Evolutionary conservation across 1,140 invertebrate species (phyloP), one percentile per base, ranked within the genome.

Genomic region (Harlomillsia oculata): DNA sequence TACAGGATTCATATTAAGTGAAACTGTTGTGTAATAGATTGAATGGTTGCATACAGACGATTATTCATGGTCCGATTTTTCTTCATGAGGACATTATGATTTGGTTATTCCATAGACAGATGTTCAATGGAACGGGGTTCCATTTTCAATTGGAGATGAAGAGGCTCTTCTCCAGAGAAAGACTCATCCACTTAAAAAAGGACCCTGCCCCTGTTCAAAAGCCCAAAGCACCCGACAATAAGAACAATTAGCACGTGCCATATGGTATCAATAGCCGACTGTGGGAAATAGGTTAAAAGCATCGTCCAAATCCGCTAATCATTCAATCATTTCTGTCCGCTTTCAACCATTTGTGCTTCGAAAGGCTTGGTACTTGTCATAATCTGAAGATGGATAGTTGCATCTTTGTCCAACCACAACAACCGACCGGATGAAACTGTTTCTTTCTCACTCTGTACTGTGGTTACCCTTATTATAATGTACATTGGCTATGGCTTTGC

Each of bases 201-300:
- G 30, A 48, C 45, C 45, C 26, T 26, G 23, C 30, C 21, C 48
- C 28, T 25, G 39, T 50, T 36, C 48, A 50, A 50, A 50, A 50
- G 39, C 46, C 16, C 44, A 48, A 30, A 14, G 14, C 14, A 6
- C 29, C 29, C 28, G 40, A 63, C 61, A 63, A 63, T 63, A 25
- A 32, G 46, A 43, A 63, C 61, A 63, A 63, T 63, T 63, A 63
- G 61, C 61, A 59, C 56, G 61, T 59, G 56, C 60, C 61, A 63
- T 63, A 63, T 63, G 61, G 61, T 56, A 59, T 63, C 30, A 56
- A 59, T 59, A 43, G 45, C 25, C 25, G n/a, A 8, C 26, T 48
- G 53, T 48, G 49, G 34, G 48, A 56, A 54, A 41, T 57, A 49
- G 54, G 49, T 48, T 53, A 62, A 50, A 39, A 49, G 30, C 20